Conservation (phyloP, 2,888 invertebrate species). For the Acronicta alni region DNA sequence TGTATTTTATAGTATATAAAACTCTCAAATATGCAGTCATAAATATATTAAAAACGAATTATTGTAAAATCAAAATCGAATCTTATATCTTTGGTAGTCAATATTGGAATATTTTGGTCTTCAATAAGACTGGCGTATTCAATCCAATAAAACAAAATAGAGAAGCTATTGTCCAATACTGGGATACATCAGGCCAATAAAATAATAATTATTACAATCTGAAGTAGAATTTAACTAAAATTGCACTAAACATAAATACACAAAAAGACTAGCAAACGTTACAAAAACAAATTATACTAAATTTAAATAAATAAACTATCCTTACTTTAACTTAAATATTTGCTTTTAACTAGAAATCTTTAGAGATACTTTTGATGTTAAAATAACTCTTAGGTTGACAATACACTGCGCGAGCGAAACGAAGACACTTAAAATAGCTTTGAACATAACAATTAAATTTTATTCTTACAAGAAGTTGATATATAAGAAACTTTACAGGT, state of each 20-base stretch:
- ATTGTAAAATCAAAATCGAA: not conserved
- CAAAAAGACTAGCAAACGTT: slow-evolving; percentile 60
- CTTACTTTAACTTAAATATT: slow-evolving; percentile 54
- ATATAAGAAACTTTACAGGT: slow-evolving; percentile 28
- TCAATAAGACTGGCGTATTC: too few relatives aligned
- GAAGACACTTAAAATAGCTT: slow-evolving; percentile 23
- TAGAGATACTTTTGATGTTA: slow-evolving; percentile 20
- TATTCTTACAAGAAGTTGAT: not conserved
- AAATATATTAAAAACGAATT: too few relatives aligned
- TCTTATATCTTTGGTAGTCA: too few relatives aligned
- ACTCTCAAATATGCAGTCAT: too few relatives aligned
- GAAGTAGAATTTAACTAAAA: slow-evolving; percentile 19
- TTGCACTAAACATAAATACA: slow-evolving; percentile 49
- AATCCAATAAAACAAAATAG: too few relatives aligned
- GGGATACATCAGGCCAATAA: not conserved
- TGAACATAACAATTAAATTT: slow-evolving; percentile 5
- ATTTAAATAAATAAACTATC: slow-evolving; percentile 52
- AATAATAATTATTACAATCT: slow-evolving; percentile 1
- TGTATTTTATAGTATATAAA: too few relatives aligned
- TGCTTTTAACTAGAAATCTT: slow-evolving; percentile 33
- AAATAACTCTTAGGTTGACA: slow-evolving; percentile 31
- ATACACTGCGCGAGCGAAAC: slow-evolving; percentile 40
- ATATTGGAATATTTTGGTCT: too few relatives aligned
- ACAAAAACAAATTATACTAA: slow-evolving; percentile 58
- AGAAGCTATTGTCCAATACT: not conserved